phyloP scores from a whole-genome alignment of 1,140 invertebrate genomes.

The Eumaeus atala region DNA sequence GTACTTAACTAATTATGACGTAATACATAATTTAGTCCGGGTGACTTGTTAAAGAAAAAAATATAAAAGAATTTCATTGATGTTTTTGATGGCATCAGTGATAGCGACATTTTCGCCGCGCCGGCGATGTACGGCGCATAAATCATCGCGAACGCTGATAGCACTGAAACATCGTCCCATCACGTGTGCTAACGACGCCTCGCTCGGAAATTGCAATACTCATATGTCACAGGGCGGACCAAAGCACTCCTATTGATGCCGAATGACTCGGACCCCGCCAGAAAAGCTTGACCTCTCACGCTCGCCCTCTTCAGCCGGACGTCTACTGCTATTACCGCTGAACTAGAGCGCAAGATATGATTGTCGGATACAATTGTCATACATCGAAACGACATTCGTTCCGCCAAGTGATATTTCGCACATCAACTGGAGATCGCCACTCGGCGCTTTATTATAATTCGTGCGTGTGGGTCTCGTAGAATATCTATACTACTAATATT shows the following conservation, averaged over 20 bases:
- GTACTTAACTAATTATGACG: no score
- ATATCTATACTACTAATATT: no score
- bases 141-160: constrained; percentile 45
- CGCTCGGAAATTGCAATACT: constrained; percentile 63
- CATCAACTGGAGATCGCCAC: constrained; percentile 13
- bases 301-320: constrained; percentile 11
- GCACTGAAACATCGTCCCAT: constrained; percentile 40
- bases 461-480: no score
- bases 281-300: constrained; percentile 16
- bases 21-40: no score
- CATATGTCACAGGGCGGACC: constrained; percentile 52
- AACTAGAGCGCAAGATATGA: constrained; percentile 12
- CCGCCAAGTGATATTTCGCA: constrained; percentile 7
- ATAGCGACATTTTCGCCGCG: constrained; percentile 21
- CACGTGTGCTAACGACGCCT: constrained; percentile 45
- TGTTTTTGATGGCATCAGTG: constrained; percentile 9
- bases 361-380: constrained; percentile 8
- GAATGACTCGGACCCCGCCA: constrained; percentile 22
- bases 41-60: background rate
- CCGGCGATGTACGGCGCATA: constrained; percentile 40
- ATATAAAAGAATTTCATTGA: background rate
- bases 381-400: constrained; percentile 8
- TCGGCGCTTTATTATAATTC: background rate
- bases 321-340: constrained; percentile 12
- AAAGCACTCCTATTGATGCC: constrained; percentile 43